phyloP scores from a whole-genome alignment of 2,888 invertebrate genomes.

The Parnassius mnemosyne region DNA sequence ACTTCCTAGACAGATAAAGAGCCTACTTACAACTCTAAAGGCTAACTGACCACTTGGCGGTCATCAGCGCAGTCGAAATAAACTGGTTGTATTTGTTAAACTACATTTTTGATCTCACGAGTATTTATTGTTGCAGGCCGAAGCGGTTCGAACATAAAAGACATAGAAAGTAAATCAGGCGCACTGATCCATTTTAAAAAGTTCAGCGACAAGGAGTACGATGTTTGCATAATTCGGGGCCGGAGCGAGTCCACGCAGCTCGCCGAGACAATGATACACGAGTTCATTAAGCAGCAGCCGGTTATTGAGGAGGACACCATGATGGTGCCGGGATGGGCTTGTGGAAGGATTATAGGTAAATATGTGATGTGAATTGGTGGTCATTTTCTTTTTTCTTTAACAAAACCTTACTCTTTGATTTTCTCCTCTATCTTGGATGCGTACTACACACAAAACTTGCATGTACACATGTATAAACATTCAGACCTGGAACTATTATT shows the following conservation, averaged over 20 bases:
- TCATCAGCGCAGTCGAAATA: too few species aligned
- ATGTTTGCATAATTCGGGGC: constrained; percentile 87
- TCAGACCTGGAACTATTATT: too few species aligned
- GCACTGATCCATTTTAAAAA: constrained; percentile 80
- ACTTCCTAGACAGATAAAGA: too few species aligned
- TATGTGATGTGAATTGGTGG: background rate
- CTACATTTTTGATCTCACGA: too few species aligned
- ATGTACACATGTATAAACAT: too few species aligned
- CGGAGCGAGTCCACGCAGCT: constrained; percentile 82
- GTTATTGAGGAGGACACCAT: constrained; percentile 84
- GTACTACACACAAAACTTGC: too few species aligned
- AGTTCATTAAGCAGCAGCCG: constrained; percentile 86
- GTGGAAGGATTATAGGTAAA: constrained; percentile 86
- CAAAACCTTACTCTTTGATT: too few species aligned
- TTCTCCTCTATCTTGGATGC: too few species aligned
- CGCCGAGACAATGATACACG: constrained; percentile 85
- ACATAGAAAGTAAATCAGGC: constrained; percentile 86
- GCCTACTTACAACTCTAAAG: too few species aligned
- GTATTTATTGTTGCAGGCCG: constrained; percentile 68
- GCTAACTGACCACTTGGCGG: too few species aligned
- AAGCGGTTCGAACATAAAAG: constrained; percentile 87
- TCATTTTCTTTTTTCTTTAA: too few species aligned
- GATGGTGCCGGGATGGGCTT: constrained; percentile 83
- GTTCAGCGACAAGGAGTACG: constrained; percentile 79
- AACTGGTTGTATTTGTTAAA: too few species aligned